phyloP scores from a whole-genome alignment of 2,888 invertebrate species.

The Eilema caniola region DNA sequence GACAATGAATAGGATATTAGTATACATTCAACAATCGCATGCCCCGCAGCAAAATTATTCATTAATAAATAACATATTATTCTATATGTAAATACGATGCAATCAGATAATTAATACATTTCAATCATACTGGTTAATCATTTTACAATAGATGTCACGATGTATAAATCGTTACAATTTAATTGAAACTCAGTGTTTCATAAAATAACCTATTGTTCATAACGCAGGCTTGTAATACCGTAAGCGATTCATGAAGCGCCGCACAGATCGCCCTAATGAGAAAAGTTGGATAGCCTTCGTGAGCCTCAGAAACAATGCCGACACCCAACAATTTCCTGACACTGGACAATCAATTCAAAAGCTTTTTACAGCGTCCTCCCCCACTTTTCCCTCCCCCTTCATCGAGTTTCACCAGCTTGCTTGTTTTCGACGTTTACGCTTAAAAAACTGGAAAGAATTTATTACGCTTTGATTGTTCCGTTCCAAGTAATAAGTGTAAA shows the following conservation, averaged over 20 bases:
- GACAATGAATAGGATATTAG: background rate
- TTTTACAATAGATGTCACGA: conserved; percentile 35
- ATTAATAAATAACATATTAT: background rate
- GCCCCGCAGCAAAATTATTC: background rate
- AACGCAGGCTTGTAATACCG: conserved; percentile 62
- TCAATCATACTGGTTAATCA: conserved; percentile 32
- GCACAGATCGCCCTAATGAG: conserved; percentile 82
- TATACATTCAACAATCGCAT: background rate
- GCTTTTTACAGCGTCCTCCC: conserved; percentile 68
- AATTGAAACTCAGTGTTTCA: conserved; percentile 50
- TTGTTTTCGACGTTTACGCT: conserved; percentile 64
- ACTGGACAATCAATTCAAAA: conserved; percentile 82
- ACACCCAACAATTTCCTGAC: conserved; percentile 79
- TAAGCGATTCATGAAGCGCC: conserved; percentile 68
- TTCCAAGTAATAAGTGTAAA: conserved; percentile 21
- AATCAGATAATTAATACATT: conserved; percentile 28
- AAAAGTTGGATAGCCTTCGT: conserved; percentile 80
- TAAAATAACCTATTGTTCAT: conserved; percentile 60
- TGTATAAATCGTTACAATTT: conserved; percentile 36
- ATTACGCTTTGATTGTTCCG: conserved; percentile 55
- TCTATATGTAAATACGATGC: background rate
- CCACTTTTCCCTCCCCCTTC: conserved; percentile 33
- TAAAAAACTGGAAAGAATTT: conserved; percentile 64
- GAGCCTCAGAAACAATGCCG: conserved; percentile 77
- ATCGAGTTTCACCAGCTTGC: conserved; percentile 65